phyloP scores from a whole-genome alignment of 1,140 invertebrate genomes.

The Plodia interpunctella region DNA sequence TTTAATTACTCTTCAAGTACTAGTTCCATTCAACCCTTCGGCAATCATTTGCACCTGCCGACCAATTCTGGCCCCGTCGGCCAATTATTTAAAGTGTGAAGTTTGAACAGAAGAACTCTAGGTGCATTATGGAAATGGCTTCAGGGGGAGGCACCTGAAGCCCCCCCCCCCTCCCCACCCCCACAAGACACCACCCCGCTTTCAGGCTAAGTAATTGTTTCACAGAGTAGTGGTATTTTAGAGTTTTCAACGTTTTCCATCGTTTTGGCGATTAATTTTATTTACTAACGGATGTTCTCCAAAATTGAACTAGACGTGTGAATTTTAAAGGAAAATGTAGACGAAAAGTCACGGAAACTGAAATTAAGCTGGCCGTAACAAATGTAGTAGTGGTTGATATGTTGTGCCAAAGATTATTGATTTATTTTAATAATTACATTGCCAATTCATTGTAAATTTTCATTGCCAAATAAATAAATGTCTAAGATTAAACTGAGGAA shows the following conservation, averaged over 20 bases:
- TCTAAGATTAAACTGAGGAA: too few relatives aligned
- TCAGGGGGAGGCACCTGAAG: constrained; percentile 16
- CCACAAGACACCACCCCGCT: constrained; percentile 13
- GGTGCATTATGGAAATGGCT: constrained; percentile 43
- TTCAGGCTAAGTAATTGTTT: constrained; percentile 39
- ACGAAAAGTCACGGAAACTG: too few relatives aligned
- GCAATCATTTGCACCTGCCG: background rate
- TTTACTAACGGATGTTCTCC: background rate
- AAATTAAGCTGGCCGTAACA: too few relatives aligned
- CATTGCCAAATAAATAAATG: too few relatives aligned
- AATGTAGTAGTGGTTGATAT: too few relatives aligned
- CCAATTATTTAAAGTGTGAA: constrained; percentile 43
- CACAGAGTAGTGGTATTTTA: constrained; percentile 21
- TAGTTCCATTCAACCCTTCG: background rate
- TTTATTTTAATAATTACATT: too few relatives aligned
- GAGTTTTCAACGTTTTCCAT: background rate
- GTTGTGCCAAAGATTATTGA: too few relatives aligned
- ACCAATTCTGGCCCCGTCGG: constrained; percentile 10
- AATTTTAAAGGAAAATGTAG: too few relatives aligned
- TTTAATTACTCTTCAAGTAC: too few relatives aligned
- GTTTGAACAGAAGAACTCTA: constrained; percentile 30
- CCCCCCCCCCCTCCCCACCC: background rate
- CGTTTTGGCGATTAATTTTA: background rate
- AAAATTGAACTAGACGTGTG: too few relatives aligned
- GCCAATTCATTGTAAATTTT: too few relatives aligned